Base-by-base conservation (phyloP, 1,140 invertebrate species). In the Orussus abietinus region DNA sequence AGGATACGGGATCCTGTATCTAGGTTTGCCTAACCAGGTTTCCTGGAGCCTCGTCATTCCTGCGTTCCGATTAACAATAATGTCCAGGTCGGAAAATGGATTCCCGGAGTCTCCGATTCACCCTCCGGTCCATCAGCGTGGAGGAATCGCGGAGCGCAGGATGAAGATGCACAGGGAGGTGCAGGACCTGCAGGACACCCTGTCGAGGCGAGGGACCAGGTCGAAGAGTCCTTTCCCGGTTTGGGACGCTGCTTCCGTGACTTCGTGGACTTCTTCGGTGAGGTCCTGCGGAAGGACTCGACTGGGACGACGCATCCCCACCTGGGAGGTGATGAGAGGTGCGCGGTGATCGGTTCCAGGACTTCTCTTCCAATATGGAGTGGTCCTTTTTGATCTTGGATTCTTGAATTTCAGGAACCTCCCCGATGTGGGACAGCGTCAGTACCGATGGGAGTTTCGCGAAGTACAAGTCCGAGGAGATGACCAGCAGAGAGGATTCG, bases 321-420 rank as follows among this genome's bases (percentile, higher is more conserved):
- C 55, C 31, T 66, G 61, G 63, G 49, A 62, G 10, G 46, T 34
- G 0, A 38, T 57, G n/a, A 46, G 54, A 57, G 57, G 61, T 66
- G 51, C n/a, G n/a, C n/a, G n/a, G n/a, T n/a, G n/a, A n/a, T n/a
- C n/a, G n/a, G n/a, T n/a, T n/a, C n/a, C n/a, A n/a, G n/a, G n/a
- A n/a, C n/a, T n/a, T n/a, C n/a, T n/a, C n/a, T n/a, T n/a, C n/a
- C n/a, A n/a, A n/a, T n/a, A n/a, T n/a, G n/a, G n/a, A n/a, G n/a
- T n/a, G n/a, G n/a, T n/a, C n/a, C n/a, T n/a, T n/a, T n/a, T n/a
- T n/a, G n/a, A n/a, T n/a, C n/a, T n/a, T n/a, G n/a, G n/a, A n/a
- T n/a, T n/a, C n/a, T n/a, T n/a, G n/a, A n/a, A n/a, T n/a, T n/a
- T n/a, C 31, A 53, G 51, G 52, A 15, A 46, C 52, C 5, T 54